phyloP scores from a whole-genome alignment of 2,113 vertebrate species.

The Sceloporus undulatus region DNA sequence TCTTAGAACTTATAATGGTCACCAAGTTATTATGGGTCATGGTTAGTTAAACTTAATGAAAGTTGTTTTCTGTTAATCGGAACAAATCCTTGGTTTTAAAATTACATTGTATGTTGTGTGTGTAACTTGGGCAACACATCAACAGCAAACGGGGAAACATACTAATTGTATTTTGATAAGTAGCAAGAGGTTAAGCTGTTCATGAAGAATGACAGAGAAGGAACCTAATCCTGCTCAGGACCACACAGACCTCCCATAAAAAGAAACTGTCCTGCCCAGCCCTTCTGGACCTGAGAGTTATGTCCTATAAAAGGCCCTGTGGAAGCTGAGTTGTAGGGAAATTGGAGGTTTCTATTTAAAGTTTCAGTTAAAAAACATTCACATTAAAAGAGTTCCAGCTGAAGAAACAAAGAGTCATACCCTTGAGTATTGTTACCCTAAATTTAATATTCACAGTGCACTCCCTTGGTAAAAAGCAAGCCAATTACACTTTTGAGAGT shows the following conservation, averaged over 20 bases:
- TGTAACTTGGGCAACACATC: background rate
- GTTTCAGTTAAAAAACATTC: conserved; percentile 32
- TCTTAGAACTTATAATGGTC: background rate
- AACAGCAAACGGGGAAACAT: background rate
- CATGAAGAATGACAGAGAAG: conserved; percentile 41
- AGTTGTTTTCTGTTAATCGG: background rate
- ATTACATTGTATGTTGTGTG: background rate
- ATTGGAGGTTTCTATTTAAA: conserved; percentile 51
- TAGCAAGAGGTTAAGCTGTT: conserved; percentile 19
- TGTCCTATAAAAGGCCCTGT: conserved; percentile 55
- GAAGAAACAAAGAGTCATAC: conserved; percentile 16
- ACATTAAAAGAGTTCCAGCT: conserved; percentile 46
- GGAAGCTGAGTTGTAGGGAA: conserved; percentile 35
- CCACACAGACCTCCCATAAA: conserved; percentile 47
- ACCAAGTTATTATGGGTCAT: background rate
- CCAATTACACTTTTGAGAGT: conserved; percentile 3
- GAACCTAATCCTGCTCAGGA: conserved; percentile 44
- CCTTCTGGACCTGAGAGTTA: conserved; percentile 43
- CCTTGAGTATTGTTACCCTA: conserved; percentile 37
- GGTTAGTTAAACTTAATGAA: background rate
- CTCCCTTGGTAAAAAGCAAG: conserved; percentile 54
- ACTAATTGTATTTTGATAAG: conserved; percentile 29
- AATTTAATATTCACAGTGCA: conserved; percentile 45
- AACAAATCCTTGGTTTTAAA: background rate
- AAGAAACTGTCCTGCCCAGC: conserved; percentile 19